Base-by-base conservation (phyloP, 2,888 invertebrate species). In the Orchesella flavescens region DNA sequence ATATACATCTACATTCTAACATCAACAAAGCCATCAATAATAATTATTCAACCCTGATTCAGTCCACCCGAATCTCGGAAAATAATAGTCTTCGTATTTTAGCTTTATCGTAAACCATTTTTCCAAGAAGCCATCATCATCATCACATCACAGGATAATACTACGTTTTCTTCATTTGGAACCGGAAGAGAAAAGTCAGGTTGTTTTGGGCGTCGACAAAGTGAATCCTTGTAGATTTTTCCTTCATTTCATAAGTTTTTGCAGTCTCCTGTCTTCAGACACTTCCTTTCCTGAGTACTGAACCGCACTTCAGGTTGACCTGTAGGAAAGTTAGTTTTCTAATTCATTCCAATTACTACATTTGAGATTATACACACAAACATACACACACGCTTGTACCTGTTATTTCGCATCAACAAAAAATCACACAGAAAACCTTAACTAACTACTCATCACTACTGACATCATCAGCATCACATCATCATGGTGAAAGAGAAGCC, bases 401-500 rank as follows among this genome's bases (percentile, higher is more conserved):
- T 68, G 68, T 19, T 12, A 9, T 9, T 9, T 19, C 63, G 63
- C 63, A 63, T 5, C 19, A n/a, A 53, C 15, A 53, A 10, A 53
- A 10, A 5, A 53, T 63, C n/a, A n/a, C n/a, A 12, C 12, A 19
- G 59, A 9, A 59, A 5, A 19, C 17, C n/a, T 1, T n/a, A 13
- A n/a, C 53, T 53, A 53, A 2, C 3, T 53, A 34, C 7, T n/a
- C 7, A 34, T 34, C 34, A 34, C 34, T 4, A 2, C 34, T 34
- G n/a, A n/a, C n/a, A n/a, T 34, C 34, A 34, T 5, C 55, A n/a
- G 10, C 17, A 5, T 15, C 55, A 55, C 9, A n/a, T 23, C 65
- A 80, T 72, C 66, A 84, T 96, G 96, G 97, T 97, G 90, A 97
- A 97, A 92, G 97, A 97, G 91, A 97, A 97, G 92, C 96, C 96